These are phyloP conservation scores for Urocyon cinereoargenteus DNA, from an alignment of 2,797 vertebrate species.

Conservation along the genomic window DNA sequence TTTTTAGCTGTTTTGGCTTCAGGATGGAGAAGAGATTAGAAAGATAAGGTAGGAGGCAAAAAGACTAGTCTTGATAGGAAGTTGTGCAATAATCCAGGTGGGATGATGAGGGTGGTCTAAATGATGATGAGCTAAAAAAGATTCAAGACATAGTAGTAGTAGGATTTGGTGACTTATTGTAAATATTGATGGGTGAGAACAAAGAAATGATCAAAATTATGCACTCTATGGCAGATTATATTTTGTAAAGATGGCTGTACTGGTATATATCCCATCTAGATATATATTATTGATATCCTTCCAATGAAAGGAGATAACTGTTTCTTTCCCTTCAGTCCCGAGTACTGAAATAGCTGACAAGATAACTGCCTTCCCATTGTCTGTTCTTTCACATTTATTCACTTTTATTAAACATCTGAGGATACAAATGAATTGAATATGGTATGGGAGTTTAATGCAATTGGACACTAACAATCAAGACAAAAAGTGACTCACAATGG, in stretches of 20 bases:
- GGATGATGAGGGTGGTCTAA: not conserved
- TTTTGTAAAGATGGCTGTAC: not conserved
- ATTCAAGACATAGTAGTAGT: not conserved
- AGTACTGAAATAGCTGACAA: not conserved
- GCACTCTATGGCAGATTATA: not conserved
- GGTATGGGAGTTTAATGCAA: not conserved
- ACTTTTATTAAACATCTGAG: not conserved
- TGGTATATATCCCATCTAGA: not conserved
- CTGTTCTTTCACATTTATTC: not conserved
- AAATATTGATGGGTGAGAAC: not conserved
- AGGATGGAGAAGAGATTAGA: not conserved
- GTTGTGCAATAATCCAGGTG: not conserved
- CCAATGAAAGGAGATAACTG: not conserved
- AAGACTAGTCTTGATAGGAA: not conserved
- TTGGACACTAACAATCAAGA: not conserved
- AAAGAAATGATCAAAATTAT: not conserved
- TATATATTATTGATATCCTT: not conserved
- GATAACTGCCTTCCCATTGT: not conserved
- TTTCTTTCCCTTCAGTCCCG: not conserved
- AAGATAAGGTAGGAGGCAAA: not conserved
- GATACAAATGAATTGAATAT: not conserved
- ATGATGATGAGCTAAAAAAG: not conserved
- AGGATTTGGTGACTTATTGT: not conserved
- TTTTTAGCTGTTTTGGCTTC: not conserved
- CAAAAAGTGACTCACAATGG: not conserved